Evolutionary conservation across 1,140 invertebrate genomes (phyloP), one percentile per base, ranked within the genome.

Genomic region (Cephus cinctus): DNA sequence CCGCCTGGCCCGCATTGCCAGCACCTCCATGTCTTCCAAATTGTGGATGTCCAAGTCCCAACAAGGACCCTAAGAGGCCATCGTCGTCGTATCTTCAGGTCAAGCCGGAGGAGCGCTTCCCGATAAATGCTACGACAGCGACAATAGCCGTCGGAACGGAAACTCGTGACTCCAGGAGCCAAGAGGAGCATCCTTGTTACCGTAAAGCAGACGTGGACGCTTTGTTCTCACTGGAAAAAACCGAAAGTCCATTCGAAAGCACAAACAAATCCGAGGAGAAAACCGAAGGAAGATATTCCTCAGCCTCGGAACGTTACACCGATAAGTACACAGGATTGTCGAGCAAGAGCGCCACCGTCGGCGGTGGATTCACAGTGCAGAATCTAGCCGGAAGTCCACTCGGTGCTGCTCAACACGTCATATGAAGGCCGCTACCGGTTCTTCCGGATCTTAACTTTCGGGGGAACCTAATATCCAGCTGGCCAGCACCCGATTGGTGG

Each of bases 351-450:
- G 59, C 63, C 1, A 12, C 27, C 27, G 27, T 9, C 14, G 34
- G 15, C 11, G 34, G 34, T 15, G 9, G 14, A 6, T 76, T 76
- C 23, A 76, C 75, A 3, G 75, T 76, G 34, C 71, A 73, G 42
- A 73, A 67, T 43, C 49, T 77, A 3, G 74, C 75, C 43, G 60
- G 12, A 46, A 34, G 4, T 49, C 47, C 0, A 50, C 65, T 18
- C 57, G 67, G 2, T 52, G 61, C 73, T 0, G 78, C 80, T 0
- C 79, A 79, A 36, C 86, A 88, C 57, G 85, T 89, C 70, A 88
- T 88, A 83, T 89, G 86, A 88, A 88, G 85, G 78, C 86, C 86
- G 75, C 84, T 88, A 72, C 83, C 83, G 79, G 84, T 88, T 86
- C 86, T 88, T 75, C 86, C 84, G 59, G 80, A 78, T 35, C 36